Evolutionary conservation across 2,797 vertebrate species (phyloP).

Genomic region (Poecile montanus): DNA sequence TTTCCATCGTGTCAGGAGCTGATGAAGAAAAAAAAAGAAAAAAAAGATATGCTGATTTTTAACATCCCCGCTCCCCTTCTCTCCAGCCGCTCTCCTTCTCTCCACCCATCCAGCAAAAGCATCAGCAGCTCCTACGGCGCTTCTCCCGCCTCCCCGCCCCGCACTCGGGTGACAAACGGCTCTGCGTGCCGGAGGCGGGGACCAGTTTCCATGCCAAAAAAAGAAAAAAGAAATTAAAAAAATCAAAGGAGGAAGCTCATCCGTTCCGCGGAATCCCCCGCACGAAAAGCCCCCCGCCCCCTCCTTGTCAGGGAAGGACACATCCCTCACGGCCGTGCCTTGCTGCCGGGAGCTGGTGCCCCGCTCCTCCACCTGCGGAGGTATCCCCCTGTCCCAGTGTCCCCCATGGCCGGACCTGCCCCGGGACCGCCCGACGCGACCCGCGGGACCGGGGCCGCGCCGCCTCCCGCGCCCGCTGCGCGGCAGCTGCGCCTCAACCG

Average conservation of each 20-base stretch:
- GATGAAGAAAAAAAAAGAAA: neutral
- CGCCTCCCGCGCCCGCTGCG: neutral
- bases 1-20: neutral
- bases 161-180: neutral
- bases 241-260: neutral
- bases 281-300: neutral
- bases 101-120: neutral
- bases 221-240: neutral
- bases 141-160: neutral
- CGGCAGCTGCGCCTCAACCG: neutral
- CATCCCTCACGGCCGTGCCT: neutral
- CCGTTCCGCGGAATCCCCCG: neutral
- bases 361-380: neutral
- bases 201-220: neutral
- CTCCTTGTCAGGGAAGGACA: neutral
- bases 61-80: neutral
- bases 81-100: no score
- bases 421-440: neutral
- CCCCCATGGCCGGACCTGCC: neutral
- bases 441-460: neutral
- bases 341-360: no score
- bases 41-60: neutral
- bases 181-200: neutral
- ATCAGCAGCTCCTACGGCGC: neutral
- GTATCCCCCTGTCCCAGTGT: no score